Conservation (phyloP, 1,140 invertebrate species). For the Ruditapes philippinarum region DNA sequence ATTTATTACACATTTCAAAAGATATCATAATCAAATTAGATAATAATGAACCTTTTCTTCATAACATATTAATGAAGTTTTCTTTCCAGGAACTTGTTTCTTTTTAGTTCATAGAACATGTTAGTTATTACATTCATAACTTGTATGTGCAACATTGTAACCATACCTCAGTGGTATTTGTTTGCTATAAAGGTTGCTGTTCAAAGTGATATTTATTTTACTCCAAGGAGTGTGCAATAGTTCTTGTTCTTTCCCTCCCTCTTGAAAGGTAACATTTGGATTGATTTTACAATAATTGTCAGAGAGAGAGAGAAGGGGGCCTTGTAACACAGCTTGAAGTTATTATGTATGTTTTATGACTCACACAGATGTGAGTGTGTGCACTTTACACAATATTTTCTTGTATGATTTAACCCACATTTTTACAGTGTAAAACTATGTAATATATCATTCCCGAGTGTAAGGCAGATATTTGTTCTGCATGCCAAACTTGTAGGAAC, state of each 20-base stretch:
- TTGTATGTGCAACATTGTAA: too few species aligned
- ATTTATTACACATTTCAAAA: too few species aligned
- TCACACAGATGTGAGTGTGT: conserved; percentile 15
- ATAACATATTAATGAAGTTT: too few species aligned
- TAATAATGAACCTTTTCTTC: too few species aligned
- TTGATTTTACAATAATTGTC: conserved; percentile 20
- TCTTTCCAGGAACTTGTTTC: too few species aligned
- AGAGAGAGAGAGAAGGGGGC: not conserved
- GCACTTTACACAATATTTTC: conserved; percentile 6
- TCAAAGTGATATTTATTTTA: conserved; percentile 2
- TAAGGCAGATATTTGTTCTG: not conserved
- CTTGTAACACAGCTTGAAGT: conserved; percentile 10
- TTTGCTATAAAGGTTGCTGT: too few species aligned
- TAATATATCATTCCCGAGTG: not conserved
- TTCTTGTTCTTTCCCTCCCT: not conserved
- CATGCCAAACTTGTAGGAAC: not conserved
- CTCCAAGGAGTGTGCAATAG: not conserved
- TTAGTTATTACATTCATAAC: too few species aligned
- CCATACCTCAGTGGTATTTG: too few species aligned
- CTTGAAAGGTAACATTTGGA: not conserved
- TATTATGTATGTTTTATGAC: conserved; percentile 30
- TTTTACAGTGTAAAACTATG: not conserved
- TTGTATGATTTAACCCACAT: not conserved
- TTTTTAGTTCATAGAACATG: too few species aligned
- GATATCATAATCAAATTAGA: too few species aligned